Percentiles rank a stretch among this genome's conserved stretches.
phyloP scores from a whole-genome alignment of 2,797 vertebrate species.

The Bryconaethiops microstoma region DNA sequence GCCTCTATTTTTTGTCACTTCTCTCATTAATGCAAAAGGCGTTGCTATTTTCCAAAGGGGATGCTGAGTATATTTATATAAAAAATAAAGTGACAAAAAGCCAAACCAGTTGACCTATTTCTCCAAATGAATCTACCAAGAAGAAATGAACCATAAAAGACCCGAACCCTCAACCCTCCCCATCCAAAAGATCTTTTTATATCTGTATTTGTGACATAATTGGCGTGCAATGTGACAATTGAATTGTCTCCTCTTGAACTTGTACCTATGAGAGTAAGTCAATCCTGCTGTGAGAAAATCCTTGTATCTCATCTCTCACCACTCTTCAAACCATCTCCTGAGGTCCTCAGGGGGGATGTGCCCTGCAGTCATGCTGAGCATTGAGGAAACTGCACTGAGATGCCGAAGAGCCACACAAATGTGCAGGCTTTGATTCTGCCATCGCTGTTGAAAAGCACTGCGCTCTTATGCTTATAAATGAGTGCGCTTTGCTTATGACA shows the following conservation, averaged over 20 bases:
- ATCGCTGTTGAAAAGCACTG: conserved; percentile 19
- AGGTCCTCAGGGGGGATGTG: conserved; percentile 22
- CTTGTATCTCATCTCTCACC: conserved; percentile 23
- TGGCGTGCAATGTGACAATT: conserved; percentile 10
- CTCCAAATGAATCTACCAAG: conserved; percentile 5
- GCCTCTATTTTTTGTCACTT: not conserved
- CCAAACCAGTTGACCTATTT: conserved; percentile 16
- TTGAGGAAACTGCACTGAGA: not conserved
- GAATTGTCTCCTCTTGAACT: conserved; percentile 36
- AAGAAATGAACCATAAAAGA: conserved; percentile 15
- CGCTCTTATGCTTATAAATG: conserved; percentile 46
- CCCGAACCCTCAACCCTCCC: not conserved
- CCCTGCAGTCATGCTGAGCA: not conserved
- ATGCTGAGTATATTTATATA: not conserved
- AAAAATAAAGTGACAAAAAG: not conserved
- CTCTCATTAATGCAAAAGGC: not conserved
- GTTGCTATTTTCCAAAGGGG: not conserved
- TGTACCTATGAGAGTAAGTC: conserved; percentile 15
- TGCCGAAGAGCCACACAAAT: not conserved
- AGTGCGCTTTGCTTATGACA: conserved; percentile 24
- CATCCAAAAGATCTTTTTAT: not conserved
- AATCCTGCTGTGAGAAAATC: conserved; percentile 32
- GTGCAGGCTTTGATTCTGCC: conserved; percentile 15
- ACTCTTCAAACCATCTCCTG: conserved; percentile 15
- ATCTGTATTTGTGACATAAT: not conserved